Base-by-base conservation (phyloP, 2,797 vertebrate genomes). In the Sylvilagus floridanus region DNA sequence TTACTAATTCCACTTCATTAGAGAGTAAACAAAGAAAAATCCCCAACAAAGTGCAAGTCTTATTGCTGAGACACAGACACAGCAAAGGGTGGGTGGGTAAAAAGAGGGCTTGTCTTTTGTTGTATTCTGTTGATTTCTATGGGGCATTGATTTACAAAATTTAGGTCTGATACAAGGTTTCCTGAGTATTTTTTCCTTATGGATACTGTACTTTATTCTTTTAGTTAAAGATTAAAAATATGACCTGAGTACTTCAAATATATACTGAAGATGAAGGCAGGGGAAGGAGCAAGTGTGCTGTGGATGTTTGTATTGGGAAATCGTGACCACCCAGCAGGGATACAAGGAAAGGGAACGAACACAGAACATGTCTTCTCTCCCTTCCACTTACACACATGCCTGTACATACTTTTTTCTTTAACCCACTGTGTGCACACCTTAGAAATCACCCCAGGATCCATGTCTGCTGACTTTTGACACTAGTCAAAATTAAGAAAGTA, bases 171-270 rank as follows among this genome's bases (percentile, higher is more conserved):
- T n/a, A 7, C 4, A 14, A 90, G 4, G 3, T 10, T 86, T 81
- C 63, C 47, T 75, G 83, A 88, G 11, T 30, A 26, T 71, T 85
- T 86, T 68, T 86, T n/a, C 47, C 24, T 87, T 94, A 57, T 30
- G 24, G 69, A 50, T 81, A n/a, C 28, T 16, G 10, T 16, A 68
- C n/a, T 54, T 92, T 32, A 7, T 26, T 65, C 66, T 91, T 65
- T 68, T 83, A 87, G 71, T 35, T 17, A 84, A 69, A 68, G 26
- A n/a, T 77, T 73, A n/a, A 52, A 82, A 30, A 24, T 8, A 76
- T 81, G 47, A 83, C 19, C 17, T 3, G 2, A 9, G 2, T 14
- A 65, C 14, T 32, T 54, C 4, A 81, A 60, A 26, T 28, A 2
- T 28, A 21, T 35, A 13, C 52, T 37, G 60, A 50, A 63, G 13